phyloP scores from a whole-genome alignment of 53 echinoderm and acorn worm species.

The Actinopyga echinites region DNA sequence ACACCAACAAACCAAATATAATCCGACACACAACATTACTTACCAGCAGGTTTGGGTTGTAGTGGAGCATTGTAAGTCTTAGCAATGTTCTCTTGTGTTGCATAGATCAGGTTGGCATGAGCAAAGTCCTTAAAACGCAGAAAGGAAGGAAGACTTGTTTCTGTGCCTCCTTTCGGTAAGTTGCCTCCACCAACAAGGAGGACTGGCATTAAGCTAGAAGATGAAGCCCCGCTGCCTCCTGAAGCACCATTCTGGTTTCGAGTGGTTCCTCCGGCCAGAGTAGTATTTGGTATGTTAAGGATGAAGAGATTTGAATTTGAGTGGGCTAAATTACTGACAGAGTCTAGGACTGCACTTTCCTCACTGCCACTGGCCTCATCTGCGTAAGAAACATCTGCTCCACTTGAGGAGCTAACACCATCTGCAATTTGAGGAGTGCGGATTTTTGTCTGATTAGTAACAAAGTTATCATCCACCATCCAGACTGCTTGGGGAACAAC shows the following conservation, averaged over 20 bases:
- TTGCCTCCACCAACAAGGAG: slow-evolving; percentile 66
- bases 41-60: slow-evolving; percentile 61
- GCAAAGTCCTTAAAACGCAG: slow-evolving; percentile 80
- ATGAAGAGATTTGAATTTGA: slow-evolving; percentile 72
- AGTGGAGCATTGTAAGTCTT: slow-evolving; percentile 65
- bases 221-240: slow-evolving; percentile 22
- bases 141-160: slow-evolving; percentile 48
- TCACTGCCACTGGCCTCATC: slow-evolving; percentile 2
- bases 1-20: background rate
- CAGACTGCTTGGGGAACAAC: slow-evolving; percentile 68
- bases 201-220: slow-evolving; percentile 72
- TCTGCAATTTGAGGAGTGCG: background rate
- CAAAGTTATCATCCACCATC: slow-evolving; percentile 56
- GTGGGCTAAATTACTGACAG: slow-evolving; percentile 62
- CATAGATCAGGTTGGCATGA: slow-evolving; percentile 89
- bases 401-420: background rate
- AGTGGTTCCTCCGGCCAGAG: background rate
- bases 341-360: slow-evolving; percentile 29
- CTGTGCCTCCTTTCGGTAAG: slow-evolving; percentile 57
- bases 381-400: slow-evolving; percentile 30
- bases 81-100: slow-evolving; percentile 94
- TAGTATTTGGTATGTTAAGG: slow-evolving; percentile 68
- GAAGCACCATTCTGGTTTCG: slow-evolving; percentile 23
- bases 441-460: slow-evolving; percentile 9
- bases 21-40: background rate